phyloP scores from a whole-genome alignment of 2,888 invertebrate species.

The Tinea semifulvella region DNA sequence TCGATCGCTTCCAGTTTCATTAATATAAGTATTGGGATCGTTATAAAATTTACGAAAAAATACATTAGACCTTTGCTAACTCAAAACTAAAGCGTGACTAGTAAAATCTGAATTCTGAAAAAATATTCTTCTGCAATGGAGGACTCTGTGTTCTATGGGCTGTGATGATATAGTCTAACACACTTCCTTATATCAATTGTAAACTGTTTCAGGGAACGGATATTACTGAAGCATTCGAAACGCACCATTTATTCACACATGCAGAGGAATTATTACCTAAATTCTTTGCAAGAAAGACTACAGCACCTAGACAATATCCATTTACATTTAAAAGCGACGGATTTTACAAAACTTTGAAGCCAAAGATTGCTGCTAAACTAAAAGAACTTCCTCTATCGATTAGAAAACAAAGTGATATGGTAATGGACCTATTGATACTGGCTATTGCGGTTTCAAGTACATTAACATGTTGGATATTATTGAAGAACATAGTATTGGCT shows the following conservation, averaged over 20 bases:
- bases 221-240: conserved; percentile 72
- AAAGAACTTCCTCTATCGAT: conserved; percentile 53
- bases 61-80: no score
- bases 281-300: conserved; percentile 72
- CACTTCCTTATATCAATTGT: no score
- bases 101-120: no score
- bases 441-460: conserved; percentile 32
- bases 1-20: no score
- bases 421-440: conserved; percentile 36
- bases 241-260: conserved; percentile 63
- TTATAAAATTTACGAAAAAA: no score
- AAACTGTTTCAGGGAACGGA: conserved; percentile 70
- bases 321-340: conserved; percentile 79
- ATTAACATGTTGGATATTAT: conserved; percentile 39
- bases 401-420: conserved; percentile 38
- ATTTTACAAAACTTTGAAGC: conserved; percentile 79
- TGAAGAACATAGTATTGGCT: conserved; percentile 31
- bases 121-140: no score
- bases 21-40: no score
- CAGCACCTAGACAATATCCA: conserved; percentile 71
- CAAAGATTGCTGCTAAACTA: conserved; percentile 62
- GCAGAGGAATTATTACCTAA: conserved; percentile 72
- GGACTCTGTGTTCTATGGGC: no score
- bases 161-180: no score
- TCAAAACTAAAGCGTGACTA: no score